Evolutionary conservation across 2,797 vertebrate genomes (phyloP).

Genomic region (Nyctibius grandis): DNA sequence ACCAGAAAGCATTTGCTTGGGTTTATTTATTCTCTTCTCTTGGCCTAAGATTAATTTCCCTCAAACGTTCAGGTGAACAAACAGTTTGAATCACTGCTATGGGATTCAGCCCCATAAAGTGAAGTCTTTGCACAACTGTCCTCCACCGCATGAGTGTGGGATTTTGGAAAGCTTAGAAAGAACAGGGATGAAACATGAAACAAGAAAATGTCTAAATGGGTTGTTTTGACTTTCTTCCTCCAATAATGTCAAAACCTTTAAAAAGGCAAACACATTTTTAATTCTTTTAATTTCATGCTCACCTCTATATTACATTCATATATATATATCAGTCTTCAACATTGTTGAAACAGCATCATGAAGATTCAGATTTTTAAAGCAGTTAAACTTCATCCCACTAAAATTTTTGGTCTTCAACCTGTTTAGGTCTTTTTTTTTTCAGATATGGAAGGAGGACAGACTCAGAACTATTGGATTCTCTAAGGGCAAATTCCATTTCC

Average conservation of each 20-base stretch:
- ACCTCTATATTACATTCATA: background rate
- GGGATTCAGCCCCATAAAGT: background rate
- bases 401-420: background rate
- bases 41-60: background rate
- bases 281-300: background rate
- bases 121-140: background rate
- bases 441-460: background rate
- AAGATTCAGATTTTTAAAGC: background rate
- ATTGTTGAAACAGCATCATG: background rate
- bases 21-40: background rate
- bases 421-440: background rate
- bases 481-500: background rate
- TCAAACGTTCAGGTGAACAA: background rate
- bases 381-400: background rate
- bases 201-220: background rate
- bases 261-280: background rate
- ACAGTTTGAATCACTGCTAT: background rate
- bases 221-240: background rate
- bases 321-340: background rate
- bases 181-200: fast-evolving
- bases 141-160: fast-evolving
- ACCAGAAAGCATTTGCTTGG: background rate
- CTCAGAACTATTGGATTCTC: background rate
- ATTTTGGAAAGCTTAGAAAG: background rate
- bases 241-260: background rate